Evolutionary conservation across 2,113 vertebrate genomes (phyloP), one percentile per base, ranked within the genome.

Genomic region (Labrus mixtus): DNA sequence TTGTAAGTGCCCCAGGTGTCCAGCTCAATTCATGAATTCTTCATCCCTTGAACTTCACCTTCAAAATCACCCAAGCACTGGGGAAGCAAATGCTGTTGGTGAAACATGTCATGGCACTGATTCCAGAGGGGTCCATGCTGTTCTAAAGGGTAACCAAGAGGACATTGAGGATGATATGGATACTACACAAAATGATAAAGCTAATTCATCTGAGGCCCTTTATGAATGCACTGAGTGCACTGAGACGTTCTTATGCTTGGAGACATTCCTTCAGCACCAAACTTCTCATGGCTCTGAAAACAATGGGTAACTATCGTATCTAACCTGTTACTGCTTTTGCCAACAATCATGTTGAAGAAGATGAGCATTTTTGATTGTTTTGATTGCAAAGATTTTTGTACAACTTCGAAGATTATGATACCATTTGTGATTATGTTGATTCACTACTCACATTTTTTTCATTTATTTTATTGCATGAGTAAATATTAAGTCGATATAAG

Each of bases 201-300:
- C 60, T 36, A 79, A 76, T 61, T 62, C 83, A 39, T 79, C 81
- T 23, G 87, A 93, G 48, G 83, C 84, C 55, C 72, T 94, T 50
- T 93, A 94, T 58, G 91, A 94, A 88, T 95, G 92, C 76, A 93
- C 91, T 23, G 93, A 94, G 73, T 95, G 95, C 81, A 91, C 91
- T 19, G 75, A 94, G 78, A 94, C 91, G 3, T 94, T 94, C 56
- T 87, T 84, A 33, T 90, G 83, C 61, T 85, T 93, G 82, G 87
- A 93, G 60, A 90, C 62, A 6, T 95, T 94, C 81, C 87, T 95
- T 77, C 88, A 93, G 63, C 94, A 95, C 86, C 94, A 94, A 81
- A 87, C 82, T 63, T 87, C 90, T 79, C 93, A 93, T 89, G 84
- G 85, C 60, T 92, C 81, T 69, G 87, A 93, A 76, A 85, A 79